A percentile compares a stretch with the other conserved stretches of the same genome.
These are phyloP conservation scores for Serranus cabrilla DNA, from an alignment of 2,797 vertebrate genomes.

Conservation along the genomic window DNA sequence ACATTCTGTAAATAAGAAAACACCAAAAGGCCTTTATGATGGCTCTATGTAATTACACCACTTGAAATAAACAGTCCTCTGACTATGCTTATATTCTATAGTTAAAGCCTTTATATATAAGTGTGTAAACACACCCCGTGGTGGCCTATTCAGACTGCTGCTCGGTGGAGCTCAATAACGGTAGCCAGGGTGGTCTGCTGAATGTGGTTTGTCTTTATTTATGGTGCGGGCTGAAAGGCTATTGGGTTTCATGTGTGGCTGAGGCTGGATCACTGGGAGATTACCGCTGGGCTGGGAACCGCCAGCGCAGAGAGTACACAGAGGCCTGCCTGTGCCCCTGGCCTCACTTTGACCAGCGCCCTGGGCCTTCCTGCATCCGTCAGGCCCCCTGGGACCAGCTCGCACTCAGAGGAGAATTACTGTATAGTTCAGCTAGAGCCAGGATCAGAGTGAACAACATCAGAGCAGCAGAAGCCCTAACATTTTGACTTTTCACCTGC, in stretches of 20 bases:
- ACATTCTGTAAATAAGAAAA: slow-evolving; percentile 38
- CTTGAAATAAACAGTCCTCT: slow-evolving; percentile 36
- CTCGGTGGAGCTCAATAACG: slow-evolving; percentile 42
- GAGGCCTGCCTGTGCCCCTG: slow-evolving; percentile 73
- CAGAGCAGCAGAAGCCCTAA: slow-evolving; percentile 51
- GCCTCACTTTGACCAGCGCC: slow-evolving; percentile 72
- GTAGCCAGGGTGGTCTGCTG: slow-evolving; percentile 76
- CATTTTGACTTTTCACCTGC: slow-evolving; percentile 61
- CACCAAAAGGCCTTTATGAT: slow-evolving; percentile 19
- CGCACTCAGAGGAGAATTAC: slow-evolving; percentile 64
- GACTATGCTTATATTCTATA: slow-evolving; percentile 43
- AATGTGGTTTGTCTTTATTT: slow-evolving; percentile 81
- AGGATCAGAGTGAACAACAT: slow-evolving; percentile 67
- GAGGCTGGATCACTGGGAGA: slow-evolving; percentile 78
- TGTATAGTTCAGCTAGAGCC: slow-evolving; percentile 54
- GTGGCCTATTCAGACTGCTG: slow-evolving; percentile 48
- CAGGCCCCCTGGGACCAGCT: slow-evolving; percentile 54
- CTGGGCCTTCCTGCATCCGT: slow-evolving; percentile 68
- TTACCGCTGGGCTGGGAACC: slow-evolving; percentile 79
- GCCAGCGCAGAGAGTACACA: slow-evolving; percentile 65
- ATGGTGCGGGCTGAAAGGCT: slow-evolving; percentile 67
- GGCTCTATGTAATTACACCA: slow-evolving; percentile 36
- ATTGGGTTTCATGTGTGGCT: slow-evolving; percentile 82
- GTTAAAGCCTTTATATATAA: slow-evolving; percentile 38
- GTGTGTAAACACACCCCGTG: slow-evolving; percentile 50